Conservation (phyloP, 2,113 vertebrate species). For the Clupea harengus region DNA sequence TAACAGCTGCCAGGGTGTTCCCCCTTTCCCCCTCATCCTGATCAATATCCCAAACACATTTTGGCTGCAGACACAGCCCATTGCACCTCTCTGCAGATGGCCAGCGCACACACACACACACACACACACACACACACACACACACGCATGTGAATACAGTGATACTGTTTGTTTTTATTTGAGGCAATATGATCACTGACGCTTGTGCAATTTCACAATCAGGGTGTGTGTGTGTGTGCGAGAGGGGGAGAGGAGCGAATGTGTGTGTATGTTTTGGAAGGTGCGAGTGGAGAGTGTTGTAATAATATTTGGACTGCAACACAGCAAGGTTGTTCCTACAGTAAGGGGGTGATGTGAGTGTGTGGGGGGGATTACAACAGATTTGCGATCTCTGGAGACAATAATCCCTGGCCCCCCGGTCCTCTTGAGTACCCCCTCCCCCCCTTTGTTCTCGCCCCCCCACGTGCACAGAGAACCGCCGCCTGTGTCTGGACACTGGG, state of each 20-base stretch:
- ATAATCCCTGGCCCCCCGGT: neutral
- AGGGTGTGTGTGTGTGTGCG: neutral
- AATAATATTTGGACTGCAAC: neutral
- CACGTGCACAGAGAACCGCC: neutral
- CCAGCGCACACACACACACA: neutral
- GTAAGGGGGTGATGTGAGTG: neutral
- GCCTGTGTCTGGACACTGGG: neutral
- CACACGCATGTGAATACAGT: neutral
- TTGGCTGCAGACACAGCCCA: neutral
- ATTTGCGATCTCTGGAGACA: neutral
- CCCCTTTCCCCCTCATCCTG: neutral
- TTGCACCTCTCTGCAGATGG: neutral
- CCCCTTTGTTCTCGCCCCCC: neutral
- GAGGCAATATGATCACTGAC: neutral
- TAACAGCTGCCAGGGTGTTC: neutral
- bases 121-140: neutral
- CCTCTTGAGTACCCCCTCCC: neutral
- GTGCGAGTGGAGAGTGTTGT: neutral
- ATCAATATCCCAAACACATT: conserved; percentile 1
- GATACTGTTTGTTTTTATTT: conserved; percentile 1
- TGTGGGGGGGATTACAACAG: neutral
- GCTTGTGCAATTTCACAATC: neutral
- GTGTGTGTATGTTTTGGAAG: neutral
- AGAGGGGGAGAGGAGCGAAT: neutral
- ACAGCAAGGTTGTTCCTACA: neutral